phyloP scores from a whole-genome alignment of 2,797 vertebrate genomes.

The Amazona finschi region DNA sequence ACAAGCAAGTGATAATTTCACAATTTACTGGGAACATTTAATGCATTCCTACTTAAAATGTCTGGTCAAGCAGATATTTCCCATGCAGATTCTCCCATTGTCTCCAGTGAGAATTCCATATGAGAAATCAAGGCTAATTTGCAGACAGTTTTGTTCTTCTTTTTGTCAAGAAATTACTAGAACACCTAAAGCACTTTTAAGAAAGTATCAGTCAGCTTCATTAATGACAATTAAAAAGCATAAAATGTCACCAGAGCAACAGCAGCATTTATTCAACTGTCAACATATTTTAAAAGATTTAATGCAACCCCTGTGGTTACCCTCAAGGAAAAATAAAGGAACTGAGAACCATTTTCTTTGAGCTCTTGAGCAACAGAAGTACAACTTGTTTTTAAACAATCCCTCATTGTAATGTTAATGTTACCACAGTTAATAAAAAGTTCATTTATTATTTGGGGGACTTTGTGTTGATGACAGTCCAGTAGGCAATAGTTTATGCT shows the following conservation, averaged over 20 bases:
- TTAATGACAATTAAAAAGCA: slow-evolving; percentile 70
- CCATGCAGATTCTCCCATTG: slow-evolving; percentile 9
- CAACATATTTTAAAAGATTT: slow-evolving; percentile 71
- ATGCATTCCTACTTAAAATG: neutral
- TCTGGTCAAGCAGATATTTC: slow-evolving; percentile 23
- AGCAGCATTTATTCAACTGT: slow-evolving; percentile 63
- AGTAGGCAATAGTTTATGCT: slow-evolving; percentile 23
- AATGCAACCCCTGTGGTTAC: slow-evolving; percentile 59
- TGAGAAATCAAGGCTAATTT: slow-evolving; percentile 54
- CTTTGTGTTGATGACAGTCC: slow-evolving; percentile 65
- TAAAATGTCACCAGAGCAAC: slow-evolving; percentile 61
- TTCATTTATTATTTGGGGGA: slow-evolving; percentile 72
- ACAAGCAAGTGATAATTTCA: neutral
- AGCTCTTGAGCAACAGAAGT: slow-evolving; percentile 69
- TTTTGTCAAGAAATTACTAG: slow-evolving; percentile 50
- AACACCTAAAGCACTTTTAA: slow-evolving; percentile 43
- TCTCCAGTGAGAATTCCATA: slow-evolving; percentile 30
- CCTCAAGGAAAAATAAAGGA: slow-evolving; percentile 66
- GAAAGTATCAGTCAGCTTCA: slow-evolving; percentile 57
- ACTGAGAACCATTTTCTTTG: slow-evolving; percentile 58
- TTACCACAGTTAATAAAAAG: slow-evolving; percentile 70
- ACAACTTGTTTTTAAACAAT: slow-evolving; percentile 69
- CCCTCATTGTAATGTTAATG: slow-evolving; percentile 73
- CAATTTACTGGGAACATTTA: neutral
- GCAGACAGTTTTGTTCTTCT: slow-evolving; percentile 32